Conservation (phyloP, 1,140 invertebrate genomes). For the Varroa destructor region DNA sequence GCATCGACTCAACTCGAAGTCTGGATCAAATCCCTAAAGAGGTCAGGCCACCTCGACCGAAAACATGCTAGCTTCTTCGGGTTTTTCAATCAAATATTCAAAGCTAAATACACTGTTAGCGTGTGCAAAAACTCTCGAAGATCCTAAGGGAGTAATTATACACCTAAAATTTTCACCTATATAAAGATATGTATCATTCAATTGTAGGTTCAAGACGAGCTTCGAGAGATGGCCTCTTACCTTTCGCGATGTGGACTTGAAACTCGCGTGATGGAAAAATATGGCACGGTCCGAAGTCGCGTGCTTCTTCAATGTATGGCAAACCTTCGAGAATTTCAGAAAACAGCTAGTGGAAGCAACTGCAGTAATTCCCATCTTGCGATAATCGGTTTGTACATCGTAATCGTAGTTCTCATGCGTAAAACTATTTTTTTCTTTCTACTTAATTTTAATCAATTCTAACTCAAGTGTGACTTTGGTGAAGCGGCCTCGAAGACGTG, state of each 20-base stretch:
- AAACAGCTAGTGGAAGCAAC: slow-evolving; percentile 42
- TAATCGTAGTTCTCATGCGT: neutral
- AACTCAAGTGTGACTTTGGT: too few relatives aligned
- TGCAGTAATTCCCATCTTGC: slow-evolving; percentile 35
- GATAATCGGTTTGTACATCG: slow-evolving; percentile 24
- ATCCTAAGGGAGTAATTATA: too few relatives aligned
- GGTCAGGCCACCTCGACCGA: neutral
- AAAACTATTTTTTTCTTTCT: neutral
- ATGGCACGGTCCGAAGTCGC: slow-evolving; percentile 5
- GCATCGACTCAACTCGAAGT: slow-evolving; percentile 16
- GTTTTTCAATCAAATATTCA: neutral
- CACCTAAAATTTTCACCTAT: too few relatives aligned
- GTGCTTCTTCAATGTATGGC: slow-evolving; percentile 33
- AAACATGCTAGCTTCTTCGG: too few relatives aligned
- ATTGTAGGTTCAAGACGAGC: slow-evolving; percentile 17
- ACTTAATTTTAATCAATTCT: too few relatives aligned
- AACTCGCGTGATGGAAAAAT: slow-evolving; percentile 26
- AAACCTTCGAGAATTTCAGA: slow-evolving; percentile 56
- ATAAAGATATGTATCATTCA: neutral
- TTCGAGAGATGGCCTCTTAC: slow-evolving; percentile 19
- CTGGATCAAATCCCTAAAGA: slow-evolving; percentile 27
- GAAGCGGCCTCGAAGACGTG: too few relatives aligned
- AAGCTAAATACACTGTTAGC: neutral
- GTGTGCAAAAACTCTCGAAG: too few relatives aligned
- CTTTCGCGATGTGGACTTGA: slow-evolving; percentile 18